Evolutionary conservation across 2,888 invertebrate genomes (phyloP).

Genomic region (Philonicus albiceps): DNA sequence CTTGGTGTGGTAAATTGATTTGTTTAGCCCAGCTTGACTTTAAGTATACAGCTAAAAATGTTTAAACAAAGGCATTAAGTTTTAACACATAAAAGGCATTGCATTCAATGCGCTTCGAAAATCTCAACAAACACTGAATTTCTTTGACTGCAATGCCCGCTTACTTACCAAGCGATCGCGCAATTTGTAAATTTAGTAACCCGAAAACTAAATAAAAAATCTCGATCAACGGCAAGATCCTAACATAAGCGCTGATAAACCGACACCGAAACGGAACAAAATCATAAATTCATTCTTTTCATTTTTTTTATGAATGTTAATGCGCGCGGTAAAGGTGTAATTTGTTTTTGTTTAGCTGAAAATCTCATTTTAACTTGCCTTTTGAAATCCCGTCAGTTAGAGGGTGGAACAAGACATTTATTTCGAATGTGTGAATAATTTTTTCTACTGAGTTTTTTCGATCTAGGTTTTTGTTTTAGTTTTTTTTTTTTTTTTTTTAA

Average conservation of each 20-base stretch:
- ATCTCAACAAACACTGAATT: neutral
- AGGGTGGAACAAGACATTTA: slow-evolving; percentile 31
- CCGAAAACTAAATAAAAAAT: slow-evolving; percentile 9
- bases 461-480: neutral
- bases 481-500: neutral
- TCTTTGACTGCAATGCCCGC: slow-evolving; percentile 30
- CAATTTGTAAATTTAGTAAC: neutral
- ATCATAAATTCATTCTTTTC: neutral
- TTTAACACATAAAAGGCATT: neutral
- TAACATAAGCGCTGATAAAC: neutral
- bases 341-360: slow-evolving; percentile 40
- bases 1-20: neutral
- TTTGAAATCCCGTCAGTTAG: slow-evolving; percentile 44
- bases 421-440: slow-evolving; percentile 10
- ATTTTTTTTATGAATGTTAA: neutral
- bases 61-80: slow-evolving; percentile 22
- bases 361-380: slow-evolving; percentile 46
- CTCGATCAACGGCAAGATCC: neutral
- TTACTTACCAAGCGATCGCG: slow-evolving; percentile 36
- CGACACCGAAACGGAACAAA: neutral
- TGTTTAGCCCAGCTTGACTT: neutral
- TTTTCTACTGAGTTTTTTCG: neutral
- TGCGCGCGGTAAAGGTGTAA: slow-evolving; percentile 15
- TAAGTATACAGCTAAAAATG: neutral
- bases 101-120: neutral